Evolutionary conservation across 2,888 invertebrate species (phyloP).

Genomic region (Chamaedrilus cognettii): DNA sequence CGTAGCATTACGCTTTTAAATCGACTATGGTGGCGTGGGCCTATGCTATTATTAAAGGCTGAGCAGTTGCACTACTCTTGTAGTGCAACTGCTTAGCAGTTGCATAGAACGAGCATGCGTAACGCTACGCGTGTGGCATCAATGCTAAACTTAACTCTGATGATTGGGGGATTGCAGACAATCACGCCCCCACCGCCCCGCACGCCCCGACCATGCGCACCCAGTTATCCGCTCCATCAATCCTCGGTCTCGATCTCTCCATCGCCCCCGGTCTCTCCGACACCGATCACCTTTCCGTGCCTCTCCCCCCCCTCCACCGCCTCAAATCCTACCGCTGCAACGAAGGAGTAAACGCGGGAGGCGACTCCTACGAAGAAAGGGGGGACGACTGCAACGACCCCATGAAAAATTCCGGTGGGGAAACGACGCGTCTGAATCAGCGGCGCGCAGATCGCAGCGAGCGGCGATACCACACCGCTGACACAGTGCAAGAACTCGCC

Average conservation of each 20-base stretch:
- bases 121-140: neutral
- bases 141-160: neutral
- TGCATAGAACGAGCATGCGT: too few species aligned
- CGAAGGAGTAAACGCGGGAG: too few species aligned
- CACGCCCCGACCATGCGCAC: neutral
- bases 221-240: neutral
- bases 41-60: too few species aligned
- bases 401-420: neutral
- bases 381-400: neutral
- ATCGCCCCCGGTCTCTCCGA: neutral
- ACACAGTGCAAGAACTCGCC: conserved; percentile 68
- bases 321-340: neutral
- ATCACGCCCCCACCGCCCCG: neutral
- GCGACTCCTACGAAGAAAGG: neutral
- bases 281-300: neutral
- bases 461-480: conserved; percentile 69
- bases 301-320: neutral
- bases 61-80: too few species aligned
- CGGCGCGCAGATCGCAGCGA: conserved; percentile 47
- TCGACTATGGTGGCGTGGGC: too few species aligned
- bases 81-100: too few species aligned
- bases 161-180: too few species aligned
- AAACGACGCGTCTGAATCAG: conserved; percentile 67
- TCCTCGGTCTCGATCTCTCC: neutral
- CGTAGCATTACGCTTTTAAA: too few species aligned